Conservation (phyloP, 2,797 vertebrate genomes). For the Echiichthys vipera region DNA sequence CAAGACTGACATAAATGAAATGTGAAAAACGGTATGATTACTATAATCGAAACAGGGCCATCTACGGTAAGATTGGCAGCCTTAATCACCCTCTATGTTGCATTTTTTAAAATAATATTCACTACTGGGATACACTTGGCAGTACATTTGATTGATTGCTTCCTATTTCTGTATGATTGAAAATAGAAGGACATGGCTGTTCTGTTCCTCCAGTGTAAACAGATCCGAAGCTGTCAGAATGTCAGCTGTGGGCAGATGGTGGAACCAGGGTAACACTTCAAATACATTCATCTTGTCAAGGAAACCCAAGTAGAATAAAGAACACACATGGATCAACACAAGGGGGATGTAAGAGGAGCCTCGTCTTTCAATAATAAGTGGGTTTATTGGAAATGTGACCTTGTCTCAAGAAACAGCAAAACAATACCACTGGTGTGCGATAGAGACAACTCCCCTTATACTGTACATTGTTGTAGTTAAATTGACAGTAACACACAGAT, state of each 20-base stretch:
- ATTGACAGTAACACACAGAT: background rate
- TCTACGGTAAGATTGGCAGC: background rate
- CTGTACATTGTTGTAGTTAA: background rate
- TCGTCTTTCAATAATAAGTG: background rate
- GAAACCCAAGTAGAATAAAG: slow-evolving; percentile 24
- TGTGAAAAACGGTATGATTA: background rate
- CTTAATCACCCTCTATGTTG: background rate
- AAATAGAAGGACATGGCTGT: background rate
- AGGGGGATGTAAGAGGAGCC: slow-evolving; percentile 7
- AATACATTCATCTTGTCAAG: slow-evolving; percentile 31
- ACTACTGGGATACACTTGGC: background rate
- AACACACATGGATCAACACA: slow-evolving; percentile 19
- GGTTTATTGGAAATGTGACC: slow-evolving; percentile 17
- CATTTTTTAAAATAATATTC: slow-evolving; percentile 2
- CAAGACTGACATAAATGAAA: background rate
- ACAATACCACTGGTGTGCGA: background rate
- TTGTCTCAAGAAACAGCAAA: slow-evolving; percentile 17
- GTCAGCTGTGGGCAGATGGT: slow-evolving; percentile 9
- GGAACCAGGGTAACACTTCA: slow-evolving; percentile 28
- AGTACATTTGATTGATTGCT: slow-evolving; percentile 1
- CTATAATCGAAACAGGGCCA: background rate
- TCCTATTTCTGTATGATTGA: background rate
- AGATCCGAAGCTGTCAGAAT: slow-evolving; percentile 28
- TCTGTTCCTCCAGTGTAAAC: slow-evolving; percentile 37
- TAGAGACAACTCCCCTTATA: background rate